Evolutionary conservation across 2,113 vertebrate genomes (phyloP).

Genomic region (Myiozetetes cayanensis): DNA sequence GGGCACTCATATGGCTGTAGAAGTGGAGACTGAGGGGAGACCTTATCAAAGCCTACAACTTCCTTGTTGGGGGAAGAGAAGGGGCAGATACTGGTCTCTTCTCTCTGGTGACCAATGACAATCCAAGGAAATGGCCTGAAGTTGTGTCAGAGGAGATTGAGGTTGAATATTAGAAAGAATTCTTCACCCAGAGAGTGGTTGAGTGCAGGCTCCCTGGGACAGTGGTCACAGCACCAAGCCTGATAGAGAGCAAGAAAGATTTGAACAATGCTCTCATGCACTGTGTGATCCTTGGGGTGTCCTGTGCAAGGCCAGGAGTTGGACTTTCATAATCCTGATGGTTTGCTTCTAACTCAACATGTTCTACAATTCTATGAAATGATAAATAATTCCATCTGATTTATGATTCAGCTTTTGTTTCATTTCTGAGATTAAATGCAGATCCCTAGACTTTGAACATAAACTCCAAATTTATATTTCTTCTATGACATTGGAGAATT

Average conservation of each 20-base stretch:
- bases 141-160: neutral
- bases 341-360: neutral
- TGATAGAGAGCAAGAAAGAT: neutral
- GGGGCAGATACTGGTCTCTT: neutral
- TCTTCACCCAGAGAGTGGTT: neutral
- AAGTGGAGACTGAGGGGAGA: neutral
- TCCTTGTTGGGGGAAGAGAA: neutral
- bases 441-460: neutral
- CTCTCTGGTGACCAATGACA: neutral
- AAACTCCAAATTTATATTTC: neutral
- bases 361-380: neutral
- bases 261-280: neutral
- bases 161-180: neutral
- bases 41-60: neutral
- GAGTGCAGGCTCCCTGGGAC: neutral
- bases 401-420: neutral
- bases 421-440: neutral
- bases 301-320: neutral
- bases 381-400: neutral
- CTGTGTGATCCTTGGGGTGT: neutral
- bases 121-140: neutral
- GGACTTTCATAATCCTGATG: neutral
- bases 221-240: neutral
- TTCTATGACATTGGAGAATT: neutral
- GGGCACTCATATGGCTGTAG: neutral